phyloP scores from a whole-genome alignment of 2,888 invertebrate species.

The Mellilla xanthometata region DNA sequence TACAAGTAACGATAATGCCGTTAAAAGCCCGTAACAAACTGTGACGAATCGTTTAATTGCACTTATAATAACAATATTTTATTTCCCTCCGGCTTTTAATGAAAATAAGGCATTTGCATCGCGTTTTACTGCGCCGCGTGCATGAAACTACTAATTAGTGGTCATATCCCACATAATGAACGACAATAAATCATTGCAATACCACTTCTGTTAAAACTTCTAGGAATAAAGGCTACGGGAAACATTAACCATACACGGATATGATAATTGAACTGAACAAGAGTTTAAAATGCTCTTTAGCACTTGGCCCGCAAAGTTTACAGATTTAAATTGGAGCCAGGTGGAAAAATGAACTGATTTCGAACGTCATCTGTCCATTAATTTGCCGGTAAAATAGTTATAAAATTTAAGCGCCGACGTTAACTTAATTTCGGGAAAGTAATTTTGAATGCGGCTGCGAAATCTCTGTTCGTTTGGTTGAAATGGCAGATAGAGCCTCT shows the following conservation, averaged over 20 bases:
- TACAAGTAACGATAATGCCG: conserved; percentile 5
- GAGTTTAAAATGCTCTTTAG: not conserved
- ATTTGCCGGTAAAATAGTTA: conserved; percentile 17
- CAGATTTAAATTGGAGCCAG: conserved; percentile 6
- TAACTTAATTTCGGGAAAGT: conserved; percentile 14
- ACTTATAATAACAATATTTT: conserved; percentile 37
- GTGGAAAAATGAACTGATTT: conserved; percentile 30
- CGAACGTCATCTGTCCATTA: conserved; percentile 30
- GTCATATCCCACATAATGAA: conserved; percentile 39
- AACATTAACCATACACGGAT: conserved; percentile 23
- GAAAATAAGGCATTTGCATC: conserved; percentile 28
- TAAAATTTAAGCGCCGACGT: conserved; percentile 11
- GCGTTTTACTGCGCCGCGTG: conserved; percentile 41
- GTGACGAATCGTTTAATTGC: conserved; percentile 43
- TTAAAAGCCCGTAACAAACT: conserved; percentile 28
- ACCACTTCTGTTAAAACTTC: conserved; percentile 19
- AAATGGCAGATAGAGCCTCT: not conserved
- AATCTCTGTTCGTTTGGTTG: not conserved
- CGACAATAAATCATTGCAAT: conserved; percentile 37
- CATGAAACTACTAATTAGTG: conserved; percentile 46
- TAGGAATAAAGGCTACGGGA: conserved; percentile 16
- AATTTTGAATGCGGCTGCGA: conserved; percentile 15
- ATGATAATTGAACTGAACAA: conserved; percentile 5
- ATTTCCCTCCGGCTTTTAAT: conserved; percentile 26
- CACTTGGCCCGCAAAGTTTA: conserved; percentile 3